Evolutionary conservation across 1,140 invertebrate genomes (phyloP).

Genomic region (Drosophila albomicans): DNA sequence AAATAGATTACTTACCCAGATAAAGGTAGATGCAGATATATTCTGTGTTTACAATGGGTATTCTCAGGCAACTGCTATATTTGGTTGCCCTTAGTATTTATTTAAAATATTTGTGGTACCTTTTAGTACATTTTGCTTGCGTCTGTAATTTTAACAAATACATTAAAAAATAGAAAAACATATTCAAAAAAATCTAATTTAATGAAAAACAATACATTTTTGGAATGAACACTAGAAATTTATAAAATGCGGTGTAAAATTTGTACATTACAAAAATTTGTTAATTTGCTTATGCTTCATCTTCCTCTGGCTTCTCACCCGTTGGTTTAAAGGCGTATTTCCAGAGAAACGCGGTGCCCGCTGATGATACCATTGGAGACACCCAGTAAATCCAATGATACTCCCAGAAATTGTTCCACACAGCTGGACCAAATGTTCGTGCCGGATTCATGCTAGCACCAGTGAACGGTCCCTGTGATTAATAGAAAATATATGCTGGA

Average conservation of each 20-base stretch:
- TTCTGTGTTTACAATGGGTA: slow-evolving; percentile 2
- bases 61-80: neutral
- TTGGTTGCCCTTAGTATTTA: neutral
- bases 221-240: too few relatives aligned
- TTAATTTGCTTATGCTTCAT: too few relatives aligned
- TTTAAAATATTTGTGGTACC: neutral
- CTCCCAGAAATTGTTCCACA: slow-evolving; percentile 89
- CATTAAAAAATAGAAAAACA: neutral
- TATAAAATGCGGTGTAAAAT: too few relatives aligned
- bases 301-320: neutral
- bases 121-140: too few relatives aligned
- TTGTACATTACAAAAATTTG: too few relatives aligned
- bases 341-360: slow-evolving; percentile 87
- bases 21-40: neutral
- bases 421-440: slow-evolving; percentile 90
- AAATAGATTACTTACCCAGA: neutral
- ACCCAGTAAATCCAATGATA: slow-evolving; percentile 94
- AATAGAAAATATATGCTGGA: neutral
- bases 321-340: slow-evolving; percentile 84
- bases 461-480: slow-evolving; percentile 88
- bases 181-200: too few relatives aligned
- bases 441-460: slow-evolving; percentile 93
- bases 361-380: slow-evolving; percentile 87
- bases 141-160: too few relatives aligned
- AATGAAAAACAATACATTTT: too few relatives aligned